These are phyloP conservation scores for Hermetia illucens DNA, from an alignment of 1,140 invertebrate species.

Conservation along the genomic window DNA sequence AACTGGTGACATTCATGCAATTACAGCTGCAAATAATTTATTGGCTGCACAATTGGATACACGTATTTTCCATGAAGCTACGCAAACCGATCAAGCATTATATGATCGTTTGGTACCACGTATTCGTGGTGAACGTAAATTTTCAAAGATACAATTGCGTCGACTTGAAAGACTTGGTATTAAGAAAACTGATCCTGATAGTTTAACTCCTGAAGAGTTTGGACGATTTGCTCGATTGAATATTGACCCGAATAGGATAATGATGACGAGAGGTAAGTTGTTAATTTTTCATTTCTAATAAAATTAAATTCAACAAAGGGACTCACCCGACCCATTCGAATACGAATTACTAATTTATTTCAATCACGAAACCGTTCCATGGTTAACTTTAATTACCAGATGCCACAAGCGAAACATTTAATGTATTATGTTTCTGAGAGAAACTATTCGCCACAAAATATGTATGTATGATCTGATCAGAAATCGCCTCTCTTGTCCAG, in stretches of 20 bases:
- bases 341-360: too few species aligned
- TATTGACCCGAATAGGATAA: slow-evolving; percentile 81
- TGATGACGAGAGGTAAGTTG: slow-evolving; percentile 76
- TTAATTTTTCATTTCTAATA: background rate
- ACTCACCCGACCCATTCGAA: too few species aligned
- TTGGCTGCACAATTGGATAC: slow-evolving; percentile 89
- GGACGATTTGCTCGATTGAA: slow-evolving; percentile 71
- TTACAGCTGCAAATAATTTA: slow-evolving; percentile 95
- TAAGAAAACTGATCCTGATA: slow-evolving; percentile 70
- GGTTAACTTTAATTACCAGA: too few species aligned
- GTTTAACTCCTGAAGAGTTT: slow-evolving; percentile 67
- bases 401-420: too few species aligned
- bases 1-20: slow-evolving; percentile 97
- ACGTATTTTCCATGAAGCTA: slow-evolving; percentile 90
- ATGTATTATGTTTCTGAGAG: too few species aligned
- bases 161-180: slow-evolving; percentile 75
- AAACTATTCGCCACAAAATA: too few species aligned
- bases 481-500: too few species aligned
- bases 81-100: slow-evolving; percentile 73
- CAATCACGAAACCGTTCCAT: too few species aligned
- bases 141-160: slow-evolving; percentile 70
- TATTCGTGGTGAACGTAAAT: slow-evolving; percentile 59
- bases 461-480: too few species aligned
- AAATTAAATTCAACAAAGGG: too few species aligned
- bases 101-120: slow-evolving; percentile 77